phyloP scores from a whole-genome alignment of 2,113 vertebrate species.

The Callipepla californica region DNA sequence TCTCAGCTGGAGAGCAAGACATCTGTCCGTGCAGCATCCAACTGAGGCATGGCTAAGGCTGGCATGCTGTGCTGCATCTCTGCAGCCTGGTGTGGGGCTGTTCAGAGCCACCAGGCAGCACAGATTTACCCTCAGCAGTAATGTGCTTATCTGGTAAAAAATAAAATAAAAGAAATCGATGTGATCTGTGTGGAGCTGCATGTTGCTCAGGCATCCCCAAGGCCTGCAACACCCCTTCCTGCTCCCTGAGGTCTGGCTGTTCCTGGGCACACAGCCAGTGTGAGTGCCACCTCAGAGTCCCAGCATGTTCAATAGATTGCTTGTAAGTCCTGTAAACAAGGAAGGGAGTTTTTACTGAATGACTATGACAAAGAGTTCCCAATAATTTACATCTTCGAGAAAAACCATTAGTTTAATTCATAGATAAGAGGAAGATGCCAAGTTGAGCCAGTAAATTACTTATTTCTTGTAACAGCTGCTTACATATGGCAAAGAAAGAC shows the following conservation, averaged over 20 bases:
- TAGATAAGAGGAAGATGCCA: neutral
- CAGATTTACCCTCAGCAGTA: neutral
- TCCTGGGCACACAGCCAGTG: neutral
- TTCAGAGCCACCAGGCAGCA: neutral
- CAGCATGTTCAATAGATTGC: neutral
- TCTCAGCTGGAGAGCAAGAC: neutral
- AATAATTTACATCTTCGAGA: neutral
- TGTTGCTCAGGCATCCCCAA: neutral
- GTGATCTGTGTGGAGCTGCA: neutral
- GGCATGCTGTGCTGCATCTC: neutral
- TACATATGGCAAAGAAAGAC: neutral
- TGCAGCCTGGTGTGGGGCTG: neutral
- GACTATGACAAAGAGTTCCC: neutral
- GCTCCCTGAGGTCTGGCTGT: neutral
- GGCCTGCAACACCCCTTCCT: neutral
- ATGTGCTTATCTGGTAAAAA: neutral
- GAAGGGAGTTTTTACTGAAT: neutral
- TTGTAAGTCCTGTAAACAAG: neutral
- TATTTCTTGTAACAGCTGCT: neutral
- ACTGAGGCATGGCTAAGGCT: neutral
- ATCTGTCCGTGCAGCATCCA: fast-evolving
- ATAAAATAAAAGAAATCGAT: neutral
- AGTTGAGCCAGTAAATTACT: neutral
- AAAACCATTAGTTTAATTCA: neutral
- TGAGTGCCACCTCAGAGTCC: neutral